Conservation (phyloP, 2,797 vertebrate genomes). For the Sebastes glaucus region DNA sequence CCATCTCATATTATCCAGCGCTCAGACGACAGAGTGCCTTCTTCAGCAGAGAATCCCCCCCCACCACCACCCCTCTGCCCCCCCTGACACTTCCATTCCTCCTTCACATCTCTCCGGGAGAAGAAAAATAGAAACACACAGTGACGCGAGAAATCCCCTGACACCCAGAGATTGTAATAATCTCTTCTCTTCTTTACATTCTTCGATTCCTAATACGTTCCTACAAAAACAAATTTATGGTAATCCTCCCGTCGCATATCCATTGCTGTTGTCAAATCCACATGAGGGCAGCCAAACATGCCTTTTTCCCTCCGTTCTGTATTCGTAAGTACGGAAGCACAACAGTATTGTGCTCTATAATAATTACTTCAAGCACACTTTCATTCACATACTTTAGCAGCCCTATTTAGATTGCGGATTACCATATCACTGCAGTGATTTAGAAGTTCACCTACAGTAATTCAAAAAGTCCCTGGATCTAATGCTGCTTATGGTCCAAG, state of each 20-base stretch:
- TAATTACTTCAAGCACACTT: conserved; percentile 68
- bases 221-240: conserved; percentile 78
- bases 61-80: conserved; percentile 21
- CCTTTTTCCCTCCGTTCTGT: conserved; percentile 46
- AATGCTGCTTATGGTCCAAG: conserved; percentile 27
- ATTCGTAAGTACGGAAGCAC: conserved; percentile 36
- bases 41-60: conserved; percentile 30
- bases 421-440: conserved; percentile 56
- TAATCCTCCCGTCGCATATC: conserved; percentile 64
- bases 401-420: conserved; percentile 55
- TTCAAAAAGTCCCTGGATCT: conserved; percentile 51
- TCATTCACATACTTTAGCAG: conserved; percentile 46
- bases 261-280: conserved; percentile 75
- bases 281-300: conserved; percentile 73
- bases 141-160: conserved; percentile 66
- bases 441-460: conserved; percentile 43
- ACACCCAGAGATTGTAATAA: conserved; percentile 73
- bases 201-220: conserved; percentile 67
- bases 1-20: conserved; percentile 22
- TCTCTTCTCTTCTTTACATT: conserved; percentile 73
- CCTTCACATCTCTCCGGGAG: conserved; percentile 44
- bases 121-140: conserved; percentile 61
- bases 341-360: conserved; percentile 58
- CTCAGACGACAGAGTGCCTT: conserved; percentile 23
- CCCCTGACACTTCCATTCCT: conserved; percentile 47